A percentile compares a stretch with the other conserved stretches of the same genome.
These are phyloP conservation scores for Dendrolimus kikuchii DNA, from an alignment of 1,140 invertebrate species.

Conservation along the genomic window DNA sequence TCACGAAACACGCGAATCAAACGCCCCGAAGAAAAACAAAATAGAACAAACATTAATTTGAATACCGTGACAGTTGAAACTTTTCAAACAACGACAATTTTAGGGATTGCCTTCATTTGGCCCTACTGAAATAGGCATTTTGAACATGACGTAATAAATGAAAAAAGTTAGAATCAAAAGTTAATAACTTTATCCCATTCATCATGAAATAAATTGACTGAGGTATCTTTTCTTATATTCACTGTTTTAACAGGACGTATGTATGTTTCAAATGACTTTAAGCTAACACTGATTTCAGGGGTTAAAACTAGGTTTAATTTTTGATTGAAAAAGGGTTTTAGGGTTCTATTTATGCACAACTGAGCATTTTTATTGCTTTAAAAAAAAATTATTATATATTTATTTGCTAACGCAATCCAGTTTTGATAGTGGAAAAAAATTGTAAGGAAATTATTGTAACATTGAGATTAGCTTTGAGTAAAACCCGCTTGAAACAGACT, in stretches of 20 bases:
- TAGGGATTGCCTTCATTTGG: slow-evolving; percentile 64
- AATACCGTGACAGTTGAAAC: slow-evolving; percentile 64
- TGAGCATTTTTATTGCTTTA: too few relatives aligned
- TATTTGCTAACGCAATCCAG: too few relatives aligned
- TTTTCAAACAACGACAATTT: slow-evolving; percentile 64
- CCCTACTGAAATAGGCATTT: slow-evolving; percentile 59
- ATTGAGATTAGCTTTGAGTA: too few relatives aligned
- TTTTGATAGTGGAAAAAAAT: too few relatives aligned
- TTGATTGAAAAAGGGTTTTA: too few relatives aligned
- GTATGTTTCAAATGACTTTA: neutral
- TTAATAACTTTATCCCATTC: slow-evolving; percentile 68
- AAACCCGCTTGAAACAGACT: too few relatives aligned
- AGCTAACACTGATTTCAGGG: neutral
- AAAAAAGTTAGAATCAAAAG: slow-evolving; percentile 70
- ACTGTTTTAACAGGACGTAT: slow-evolving; percentile 7
- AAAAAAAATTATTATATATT: too few relatives aligned
- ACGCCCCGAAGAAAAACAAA: slow-evolving; percentile 54
- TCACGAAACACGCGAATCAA: slow-evolving; percentile 38
- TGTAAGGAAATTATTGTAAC: too few relatives aligned
- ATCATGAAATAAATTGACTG: slow-evolving; percentile 55
- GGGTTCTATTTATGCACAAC: too few relatives aligned
- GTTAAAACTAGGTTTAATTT: neutral
- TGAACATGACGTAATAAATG: slow-evolving; percentile 68
- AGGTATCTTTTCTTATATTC: slow-evolving; percentile 37
- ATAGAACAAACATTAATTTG: slow-evolving; percentile 69